Evolutionary conservation across 2,113 vertebrate genomes (phyloP).

Genomic region (Merops nubicus): DNA sequence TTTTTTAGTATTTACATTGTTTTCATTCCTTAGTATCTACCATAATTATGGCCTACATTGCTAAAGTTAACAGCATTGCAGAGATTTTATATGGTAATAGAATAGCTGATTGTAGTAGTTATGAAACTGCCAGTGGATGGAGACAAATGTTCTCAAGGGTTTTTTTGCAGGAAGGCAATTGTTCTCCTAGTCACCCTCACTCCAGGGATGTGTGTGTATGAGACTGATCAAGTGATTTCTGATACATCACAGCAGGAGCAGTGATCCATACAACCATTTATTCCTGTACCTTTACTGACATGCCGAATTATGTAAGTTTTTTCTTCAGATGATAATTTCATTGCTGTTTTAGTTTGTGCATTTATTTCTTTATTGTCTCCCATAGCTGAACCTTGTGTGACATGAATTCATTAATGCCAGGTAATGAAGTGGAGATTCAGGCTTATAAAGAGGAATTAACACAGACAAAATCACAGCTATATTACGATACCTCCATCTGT

Average conservation of each 20-base stretch:
- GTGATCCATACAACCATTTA: constrained; percentile 65
- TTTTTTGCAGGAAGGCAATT: constrained; percentile 1
- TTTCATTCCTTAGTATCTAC: neutral
- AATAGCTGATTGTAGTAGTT: neutral
- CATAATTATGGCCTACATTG: neutral
- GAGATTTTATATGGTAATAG: neutral
- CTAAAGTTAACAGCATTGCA: neutral
- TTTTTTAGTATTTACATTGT: neutral
- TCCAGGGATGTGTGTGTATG: neutral
- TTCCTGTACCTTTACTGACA: constrained; percentile 52
- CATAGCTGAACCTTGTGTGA: constrained; percentile 50
- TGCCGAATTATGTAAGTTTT: constrained; percentile 39
- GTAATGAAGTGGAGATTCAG: constrained; percentile 67
- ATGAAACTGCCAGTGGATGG: neutral
- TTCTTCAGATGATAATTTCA: constrained; percentile 56
- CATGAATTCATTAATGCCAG: constrained; percentile 67
- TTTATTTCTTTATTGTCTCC: constrained; percentile 58
- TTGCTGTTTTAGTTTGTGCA: constrained; percentile 19
- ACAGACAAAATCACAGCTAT: constrained; percentile 34
- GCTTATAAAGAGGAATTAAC: constrained; percentile 67
- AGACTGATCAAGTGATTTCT: constrained; percentile 45
- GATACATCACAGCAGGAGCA: constrained; percentile 48
- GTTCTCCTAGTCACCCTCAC: neutral
- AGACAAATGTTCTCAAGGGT: neutral
- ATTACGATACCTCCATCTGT: constrained; percentile 43